These are phyloP conservation scores for Stegophylla sp. DNA, from an alignment of 2,888 invertebrate genomes.

Conservation along the genomic window DNA sequence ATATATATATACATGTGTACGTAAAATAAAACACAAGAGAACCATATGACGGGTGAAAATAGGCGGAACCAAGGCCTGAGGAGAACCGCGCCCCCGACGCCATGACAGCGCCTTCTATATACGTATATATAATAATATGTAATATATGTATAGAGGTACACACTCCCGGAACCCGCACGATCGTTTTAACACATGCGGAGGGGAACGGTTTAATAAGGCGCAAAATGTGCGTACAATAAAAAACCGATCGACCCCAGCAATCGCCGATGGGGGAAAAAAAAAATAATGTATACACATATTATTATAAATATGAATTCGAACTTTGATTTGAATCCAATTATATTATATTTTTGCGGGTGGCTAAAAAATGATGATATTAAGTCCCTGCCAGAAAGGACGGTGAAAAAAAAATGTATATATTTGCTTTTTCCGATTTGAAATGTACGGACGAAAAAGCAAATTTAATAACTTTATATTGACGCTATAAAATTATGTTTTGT, in stretches of 20 bases:
- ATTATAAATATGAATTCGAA: neutral
- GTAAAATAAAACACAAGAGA: slow-evolving; percentile 15
- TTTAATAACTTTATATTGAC: slow-evolving; percentile 15
- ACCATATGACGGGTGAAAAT: slow-evolving; percentile 38
- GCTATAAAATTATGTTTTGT: neutral
- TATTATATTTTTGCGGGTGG: slow-evolving; percentile 12
- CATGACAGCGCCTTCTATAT: slow-evolving; percentile 46
- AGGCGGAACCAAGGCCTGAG: slow-evolving; percentile 45
- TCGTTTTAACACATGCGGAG: slow-evolving; percentile 45
- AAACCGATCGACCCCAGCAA: slow-evolving; percentile 48
- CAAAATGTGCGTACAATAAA: slow-evolving; percentile 47
- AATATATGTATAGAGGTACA: too few species aligned
- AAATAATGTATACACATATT: neutral
- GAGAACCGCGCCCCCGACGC: slow-evolving; percentile 56
- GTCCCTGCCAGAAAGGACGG: neutral
- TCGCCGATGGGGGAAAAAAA: slow-evolving; percentile 1
- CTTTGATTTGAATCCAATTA: slow-evolving; percentile 56
- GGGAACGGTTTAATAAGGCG: slow-evolving; percentile 54
- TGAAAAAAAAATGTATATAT: slow-evolving; percentile 1
- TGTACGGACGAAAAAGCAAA: slow-evolving; percentile 8
- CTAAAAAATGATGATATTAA: slow-evolving; percentile 15
- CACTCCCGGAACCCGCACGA: slow-evolving; percentile 30
- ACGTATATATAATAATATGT: too few species aligned
- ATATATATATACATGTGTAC: neutral
- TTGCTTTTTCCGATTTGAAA: slow-evolving; percentile 12